A percentile compares a stretch with the other conserved stretches of the same genome.
Evolutionary conservation across 2,797 vertebrate genomes (phyloP).

Genomic region (Sardinella longiceps): DNA sequence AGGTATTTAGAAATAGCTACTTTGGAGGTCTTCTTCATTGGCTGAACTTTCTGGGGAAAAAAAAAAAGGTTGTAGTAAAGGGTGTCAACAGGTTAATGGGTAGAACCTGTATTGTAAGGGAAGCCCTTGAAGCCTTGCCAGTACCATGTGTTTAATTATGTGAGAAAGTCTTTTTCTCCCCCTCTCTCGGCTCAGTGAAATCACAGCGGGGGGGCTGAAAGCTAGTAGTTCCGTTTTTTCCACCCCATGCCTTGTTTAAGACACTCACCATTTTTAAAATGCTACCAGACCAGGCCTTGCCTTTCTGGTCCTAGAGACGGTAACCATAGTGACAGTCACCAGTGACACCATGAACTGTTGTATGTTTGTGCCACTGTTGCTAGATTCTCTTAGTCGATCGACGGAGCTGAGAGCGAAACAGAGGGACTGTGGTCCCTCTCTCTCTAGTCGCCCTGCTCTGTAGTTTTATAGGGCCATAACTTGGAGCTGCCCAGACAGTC

Average conservation of each 20-base stretch:
- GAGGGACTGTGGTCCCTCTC: background rate
- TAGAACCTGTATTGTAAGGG: background rate
- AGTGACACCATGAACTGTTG: background rate
- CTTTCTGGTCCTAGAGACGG: background rate
- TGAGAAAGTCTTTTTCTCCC: background rate
- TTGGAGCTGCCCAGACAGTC: background rate
- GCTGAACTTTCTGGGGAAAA: background rate
- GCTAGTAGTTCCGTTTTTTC: background rate
- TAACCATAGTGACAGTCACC: background rate
- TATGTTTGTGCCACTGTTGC: background rate
- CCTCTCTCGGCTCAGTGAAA: background rate
- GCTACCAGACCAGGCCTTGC: background rate
- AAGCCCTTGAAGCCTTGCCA: constrained; percentile 12
- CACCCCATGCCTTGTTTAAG: background rate
- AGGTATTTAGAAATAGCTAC: constrained; percentile 10
- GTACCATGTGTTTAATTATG: background rate
- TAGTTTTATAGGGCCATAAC: constrained; percentile 9
- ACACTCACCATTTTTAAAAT: background rate
- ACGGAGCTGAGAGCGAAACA: background rate
- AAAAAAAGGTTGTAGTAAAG: background rate
- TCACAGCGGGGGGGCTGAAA: background rate
- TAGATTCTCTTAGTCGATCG: background rate
- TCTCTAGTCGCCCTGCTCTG: background rate
- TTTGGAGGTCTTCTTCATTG: constrained; percentile 8
- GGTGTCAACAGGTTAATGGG: constrained; percentile 12